Evolutionary conservation across 2,888 invertebrate species (phyloP).

Genomic region (Pammene fasciana): DNA sequence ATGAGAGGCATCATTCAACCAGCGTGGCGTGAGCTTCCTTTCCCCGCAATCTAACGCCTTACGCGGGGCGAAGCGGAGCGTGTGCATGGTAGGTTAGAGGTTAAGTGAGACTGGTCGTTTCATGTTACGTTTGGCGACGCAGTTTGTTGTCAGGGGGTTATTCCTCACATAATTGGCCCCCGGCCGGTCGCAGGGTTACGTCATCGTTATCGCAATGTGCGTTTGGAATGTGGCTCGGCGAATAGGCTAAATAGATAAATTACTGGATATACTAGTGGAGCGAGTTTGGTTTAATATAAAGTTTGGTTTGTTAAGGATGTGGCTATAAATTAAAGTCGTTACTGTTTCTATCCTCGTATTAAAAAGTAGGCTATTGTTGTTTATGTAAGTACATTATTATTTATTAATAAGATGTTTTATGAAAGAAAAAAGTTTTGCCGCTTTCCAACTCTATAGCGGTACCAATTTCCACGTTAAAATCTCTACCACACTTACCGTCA

Average conservation of each 20-base stretch:
- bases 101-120: conserved; percentile 46
- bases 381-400: no score
- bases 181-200: conserved; percentile 66
- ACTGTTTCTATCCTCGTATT: no score
- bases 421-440: no score
- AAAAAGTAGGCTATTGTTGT: no score
- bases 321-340: neutral
- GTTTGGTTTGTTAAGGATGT: neutral
- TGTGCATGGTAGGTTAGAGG: conserved; percentile 16
- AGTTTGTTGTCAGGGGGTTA: conserved; percentile 71
- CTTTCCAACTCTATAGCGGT: no score
- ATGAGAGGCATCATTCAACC: conserved; percentile 20
- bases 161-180: conserved; percentile 65
- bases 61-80: neutral
- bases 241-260: conserved; percentile 46
- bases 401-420: no score
- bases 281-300: neutral
- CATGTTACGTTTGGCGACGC: conserved; percentile 53
- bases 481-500: no score
- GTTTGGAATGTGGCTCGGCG: conserved; percentile 62
- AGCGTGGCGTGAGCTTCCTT: neutral
- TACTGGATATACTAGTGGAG: neutral
- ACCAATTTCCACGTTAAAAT: no score
- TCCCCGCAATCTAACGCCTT: neutral
- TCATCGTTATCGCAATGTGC: conserved; percentile 58